phyloP scores from a whole-genome alignment of 1,140 invertebrate species.

The Propsilocerus akamusi region DNA sequence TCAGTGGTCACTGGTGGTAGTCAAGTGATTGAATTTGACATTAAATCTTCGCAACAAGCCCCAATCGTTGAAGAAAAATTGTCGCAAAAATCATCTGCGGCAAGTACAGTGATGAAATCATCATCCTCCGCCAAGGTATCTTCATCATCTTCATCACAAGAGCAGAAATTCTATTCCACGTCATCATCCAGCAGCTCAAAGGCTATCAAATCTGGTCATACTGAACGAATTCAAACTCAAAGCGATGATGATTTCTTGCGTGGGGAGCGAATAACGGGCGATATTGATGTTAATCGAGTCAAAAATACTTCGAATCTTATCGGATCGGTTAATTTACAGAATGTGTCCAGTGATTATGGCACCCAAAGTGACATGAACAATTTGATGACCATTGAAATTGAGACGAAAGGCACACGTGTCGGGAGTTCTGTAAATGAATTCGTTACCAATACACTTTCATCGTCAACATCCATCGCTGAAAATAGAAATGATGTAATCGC shows the following conservation, averaged over 20 bases:
- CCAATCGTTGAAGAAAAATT: neutral
- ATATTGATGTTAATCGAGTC: neutral
- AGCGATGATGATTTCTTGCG: neutral
- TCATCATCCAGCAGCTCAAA: neutral
- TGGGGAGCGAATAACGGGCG: neutral
- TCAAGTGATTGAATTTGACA: neutral
- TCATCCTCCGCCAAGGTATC: neutral
- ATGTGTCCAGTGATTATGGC: neutral
- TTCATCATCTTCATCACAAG: neutral
- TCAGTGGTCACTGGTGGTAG: neutral
- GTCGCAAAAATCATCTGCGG: neutral
- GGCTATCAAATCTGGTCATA: neutral
- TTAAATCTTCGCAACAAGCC: neutral
- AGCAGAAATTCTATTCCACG: neutral
- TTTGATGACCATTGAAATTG: neutral
- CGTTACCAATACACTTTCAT: neutral
- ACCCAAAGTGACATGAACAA: neutral
- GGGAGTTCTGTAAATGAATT: neutral
- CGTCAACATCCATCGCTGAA: neutral
- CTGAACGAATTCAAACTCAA: neutral
- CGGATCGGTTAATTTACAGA: neutral
- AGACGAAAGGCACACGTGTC: neutral
- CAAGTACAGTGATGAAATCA: neutral
- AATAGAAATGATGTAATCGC: slow-evolving; percentile 4
- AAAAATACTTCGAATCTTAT: neutral